Conservation (phyloP, 2,888 invertebrate genomes). For the Zhengitettix transpicula region DNA sequence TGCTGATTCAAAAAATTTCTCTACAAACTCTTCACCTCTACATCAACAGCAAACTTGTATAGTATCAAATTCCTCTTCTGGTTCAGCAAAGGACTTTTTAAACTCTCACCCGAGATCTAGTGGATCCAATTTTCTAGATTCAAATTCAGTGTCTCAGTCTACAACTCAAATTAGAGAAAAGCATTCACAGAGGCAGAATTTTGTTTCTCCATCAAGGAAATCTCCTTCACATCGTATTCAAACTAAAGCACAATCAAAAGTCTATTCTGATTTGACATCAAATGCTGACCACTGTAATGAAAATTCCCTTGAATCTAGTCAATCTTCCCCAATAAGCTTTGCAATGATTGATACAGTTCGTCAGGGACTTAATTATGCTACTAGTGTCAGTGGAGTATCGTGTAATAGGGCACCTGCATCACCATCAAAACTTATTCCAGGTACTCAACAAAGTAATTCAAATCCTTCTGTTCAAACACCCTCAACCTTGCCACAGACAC, state of each 20-base stretch:
- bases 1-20: slow-evolving; percentile 34
- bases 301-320: slow-evolving; percentile 37
- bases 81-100: slow-evolving; percentile 32
- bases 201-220: slow-evolving; percentile 30
- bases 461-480: neutral
- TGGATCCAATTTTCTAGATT: slow-evolving; percentile 16
- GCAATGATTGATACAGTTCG: slow-evolving; percentile 47
- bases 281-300: slow-evolving; percentile 21
- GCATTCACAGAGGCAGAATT: slow-evolving; percentile 26
- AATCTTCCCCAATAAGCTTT: slow-evolving; percentile 60
- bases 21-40: slow-evolving; percentile 22
- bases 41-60: slow-evolving; percentile 52
- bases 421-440: slow-evolving; percentile 7
- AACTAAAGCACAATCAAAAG: slow-evolving; percentile 62
- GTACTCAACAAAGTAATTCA: slow-evolving; percentile 7
- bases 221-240: slow-evolving; percentile 36
- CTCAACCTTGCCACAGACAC: slow-evolving; percentile 6
- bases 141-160: slow-evolving; percentile 19
- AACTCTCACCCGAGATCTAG: slow-evolving; percentile 36
- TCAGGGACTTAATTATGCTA: slow-evolving; percentile 36
- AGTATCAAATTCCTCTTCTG: slow-evolving; percentile 47
- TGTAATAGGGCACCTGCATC: slow-evolving; percentile 1
- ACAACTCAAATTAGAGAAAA: slow-evolving; percentile 21
- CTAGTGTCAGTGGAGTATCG: slow-evolving; percentile 19
- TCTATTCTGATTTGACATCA: slow-evolving; percentile 46